phyloP scores from a whole-genome alignment of 1,140 invertebrate genomes.

The Tetragnatha versicolor region DNA sequence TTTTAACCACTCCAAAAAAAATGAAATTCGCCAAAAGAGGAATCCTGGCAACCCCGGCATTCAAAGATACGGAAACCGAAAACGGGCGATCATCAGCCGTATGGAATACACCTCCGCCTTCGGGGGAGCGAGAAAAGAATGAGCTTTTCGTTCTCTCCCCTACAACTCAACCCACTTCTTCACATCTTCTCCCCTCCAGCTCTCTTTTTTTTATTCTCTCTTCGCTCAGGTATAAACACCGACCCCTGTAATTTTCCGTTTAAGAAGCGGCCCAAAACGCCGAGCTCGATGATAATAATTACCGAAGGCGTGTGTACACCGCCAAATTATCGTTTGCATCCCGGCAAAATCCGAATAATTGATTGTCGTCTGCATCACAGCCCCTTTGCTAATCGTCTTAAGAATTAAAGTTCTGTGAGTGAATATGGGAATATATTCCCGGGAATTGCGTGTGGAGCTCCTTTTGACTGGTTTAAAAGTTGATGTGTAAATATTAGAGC shows the following conservation, averaged over 20 bases:
- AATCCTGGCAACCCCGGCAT: not conserved
- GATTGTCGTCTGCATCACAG: conserved; percentile 34
- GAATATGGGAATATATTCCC: too few relatives aligned
- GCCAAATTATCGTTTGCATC: conserved; percentile 33
- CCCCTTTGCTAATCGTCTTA: conserved; percentile 21
- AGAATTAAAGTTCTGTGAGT: too few relatives aligned
- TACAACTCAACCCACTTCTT: not conserved
- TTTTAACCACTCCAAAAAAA: too few relatives aligned
- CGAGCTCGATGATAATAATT: conserved; percentile 39
- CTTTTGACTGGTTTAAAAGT: too few relatives aligned
- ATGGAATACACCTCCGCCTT: conserved; percentile 34
- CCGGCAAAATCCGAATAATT: conserved; percentile 34
- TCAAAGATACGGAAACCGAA: conserved; percentile 40
- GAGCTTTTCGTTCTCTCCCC: not conserved
- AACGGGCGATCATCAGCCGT: conserved; percentile 25
- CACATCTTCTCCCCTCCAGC: not conserved
- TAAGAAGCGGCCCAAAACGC: conserved; percentile 29
- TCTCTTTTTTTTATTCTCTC: not conserved
- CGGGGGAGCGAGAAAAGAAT: conserved; percentile 7
- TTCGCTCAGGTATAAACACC: conserved; percentile 1
- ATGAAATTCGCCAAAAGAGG: conserved; percentile 16
- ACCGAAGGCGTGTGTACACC: conserved; percentile 35
- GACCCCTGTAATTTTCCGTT: conserved; percentile 40
- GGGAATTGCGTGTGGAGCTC: too few relatives aligned
- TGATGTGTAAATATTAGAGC: too few relatives aligned